These are phyloP conservation scores for Campylomormyrus numenius DNA, from an alignment of 2,113 vertebrate species.

Conservation along the genomic window DNA sequence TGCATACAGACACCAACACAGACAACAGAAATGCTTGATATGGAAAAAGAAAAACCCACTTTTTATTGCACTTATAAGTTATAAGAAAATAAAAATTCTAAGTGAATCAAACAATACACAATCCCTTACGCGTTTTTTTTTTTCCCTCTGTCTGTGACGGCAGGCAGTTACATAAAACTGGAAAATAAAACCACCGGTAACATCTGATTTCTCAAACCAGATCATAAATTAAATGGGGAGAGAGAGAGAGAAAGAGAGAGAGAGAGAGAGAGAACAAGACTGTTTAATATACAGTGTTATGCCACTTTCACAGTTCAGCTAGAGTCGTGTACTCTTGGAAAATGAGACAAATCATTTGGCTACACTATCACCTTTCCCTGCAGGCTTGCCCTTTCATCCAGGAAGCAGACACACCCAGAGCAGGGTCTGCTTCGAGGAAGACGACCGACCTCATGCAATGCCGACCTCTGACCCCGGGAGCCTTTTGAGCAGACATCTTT, in stretches of 20 bases:
- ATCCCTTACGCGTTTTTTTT: slow-evolving; percentile 94
- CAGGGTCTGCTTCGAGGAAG: slow-evolving; percentile 36
- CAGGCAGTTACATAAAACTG: slow-evolving; percentile 96
- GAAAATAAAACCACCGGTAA: slow-evolving; percentile 87
- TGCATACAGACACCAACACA: slow-evolving; percentile 66
- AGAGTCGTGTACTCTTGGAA: slow-evolving; percentile 95
- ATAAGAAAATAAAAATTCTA: slow-evolving; percentile 99
- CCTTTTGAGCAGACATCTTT: neutral
- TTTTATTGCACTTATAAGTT: slow-evolving; percentile 99
- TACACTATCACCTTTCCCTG: slow-evolving; percentile 50
- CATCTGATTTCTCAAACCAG: slow-evolving; percentile 98
- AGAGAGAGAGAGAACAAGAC: slow-evolving; percentile 75
- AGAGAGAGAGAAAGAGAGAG: slow-evolving; percentile 54
- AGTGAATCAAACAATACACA: slow-evolving; percentile 99
- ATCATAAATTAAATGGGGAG: slow-evolving; percentile 88
- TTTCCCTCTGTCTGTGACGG: slow-evolving; percentile 81
- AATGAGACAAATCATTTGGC: slow-evolving; percentile 86
- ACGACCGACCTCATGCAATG: neutral
- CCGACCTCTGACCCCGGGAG: neutral
- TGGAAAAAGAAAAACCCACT: slow-evolving; percentile 92
- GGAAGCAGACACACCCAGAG: slow-evolving; percentile 49
- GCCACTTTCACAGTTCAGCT: slow-evolving; percentile 99
- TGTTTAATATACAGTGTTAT: slow-evolving; percentile 99
- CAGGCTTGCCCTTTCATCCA: slow-evolving; percentile 35
- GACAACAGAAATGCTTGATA: slow-evolving; percentile 82